phyloP scores from a whole-genome alignment of 2,888 invertebrate genomes.

The Drosophila borborema region DNA sequence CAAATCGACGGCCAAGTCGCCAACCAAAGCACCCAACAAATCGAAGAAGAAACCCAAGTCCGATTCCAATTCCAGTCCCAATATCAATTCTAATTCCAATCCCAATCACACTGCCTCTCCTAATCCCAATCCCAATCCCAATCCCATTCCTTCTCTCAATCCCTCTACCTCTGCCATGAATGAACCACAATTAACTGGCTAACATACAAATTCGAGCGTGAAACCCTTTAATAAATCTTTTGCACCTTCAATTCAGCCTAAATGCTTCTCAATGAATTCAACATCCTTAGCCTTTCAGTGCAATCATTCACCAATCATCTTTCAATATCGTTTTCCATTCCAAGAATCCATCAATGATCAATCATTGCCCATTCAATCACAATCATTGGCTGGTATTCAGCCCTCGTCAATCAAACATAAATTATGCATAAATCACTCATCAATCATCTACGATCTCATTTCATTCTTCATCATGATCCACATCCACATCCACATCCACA shows the following conservation, averaged over 20 bases:
- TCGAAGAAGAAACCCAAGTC: conserved; percentile 10
- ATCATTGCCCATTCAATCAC: not conserved
- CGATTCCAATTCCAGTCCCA: too few species aligned
- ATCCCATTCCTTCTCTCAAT: not conserved
- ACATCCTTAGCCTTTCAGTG: not conserved
- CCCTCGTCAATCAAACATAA: not conserved
- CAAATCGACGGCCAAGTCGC: conserved; percentile 28
- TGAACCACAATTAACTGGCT: not conserved
- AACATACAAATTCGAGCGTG: not conserved
- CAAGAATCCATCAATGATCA: conserved; percentile 2
- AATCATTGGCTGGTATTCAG: not conserved
- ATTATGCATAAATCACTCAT: not conserved
- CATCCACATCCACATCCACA: conserved; percentile 3
- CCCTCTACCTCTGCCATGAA: not conserved
- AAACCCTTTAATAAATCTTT: conserved; percentile 6
- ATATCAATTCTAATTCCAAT: too few species aligned
- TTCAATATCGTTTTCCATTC: not conserved
- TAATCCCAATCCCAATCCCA: too few species aligned
- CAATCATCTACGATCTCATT: conserved; percentile 6
- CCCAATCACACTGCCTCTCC: too few species aligned
- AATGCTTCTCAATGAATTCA: not conserved
- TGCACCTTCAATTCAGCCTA: not conserved
- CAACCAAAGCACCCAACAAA: conserved; percentile 16
- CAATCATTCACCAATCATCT: not conserved
- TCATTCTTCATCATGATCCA: not conserved